phyloP scores from a whole-genome alignment of 2,888 invertebrate species.

The Papilio gigon region DNA sequence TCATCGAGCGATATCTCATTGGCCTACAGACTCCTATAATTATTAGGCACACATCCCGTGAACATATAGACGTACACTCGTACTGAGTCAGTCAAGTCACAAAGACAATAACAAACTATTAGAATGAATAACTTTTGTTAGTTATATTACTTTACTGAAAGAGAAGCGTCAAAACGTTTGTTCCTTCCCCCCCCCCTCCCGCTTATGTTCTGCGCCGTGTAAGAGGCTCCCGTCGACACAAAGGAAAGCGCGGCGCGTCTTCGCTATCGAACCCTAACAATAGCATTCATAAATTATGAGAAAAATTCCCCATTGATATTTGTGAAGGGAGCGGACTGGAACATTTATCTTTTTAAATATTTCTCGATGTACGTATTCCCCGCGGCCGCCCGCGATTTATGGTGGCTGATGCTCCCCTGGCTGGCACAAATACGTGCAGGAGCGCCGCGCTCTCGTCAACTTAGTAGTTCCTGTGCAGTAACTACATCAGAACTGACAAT shows the following conservation, averaged over 20 bases:
- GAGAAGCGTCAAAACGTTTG: not conserved
- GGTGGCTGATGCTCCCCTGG: not conserved
- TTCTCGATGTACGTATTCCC: constrained; percentile 10
- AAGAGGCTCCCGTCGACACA: not conserved
- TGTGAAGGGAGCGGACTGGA: constrained; percentile 10
- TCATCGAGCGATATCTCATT: no score
- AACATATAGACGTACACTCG: no score
- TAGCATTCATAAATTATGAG: constrained; percentile 15
- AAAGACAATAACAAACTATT: not conserved
- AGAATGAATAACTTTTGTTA: not conserved
- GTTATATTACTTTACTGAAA: not conserved
- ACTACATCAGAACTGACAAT: no score
- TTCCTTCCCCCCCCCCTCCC: not conserved
- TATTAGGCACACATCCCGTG: no score
- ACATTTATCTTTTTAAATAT: constrained; percentile 23
- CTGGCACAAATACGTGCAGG: not conserved
- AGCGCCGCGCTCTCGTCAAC: not conserved
- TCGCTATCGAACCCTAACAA: constrained; percentile 18
- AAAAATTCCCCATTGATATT: constrained; percentile 19
- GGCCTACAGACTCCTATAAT: no score
- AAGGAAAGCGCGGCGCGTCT: not conserved
- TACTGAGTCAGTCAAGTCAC: no score
- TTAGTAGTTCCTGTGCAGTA: no score
- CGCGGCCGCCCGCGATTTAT: not conserved
- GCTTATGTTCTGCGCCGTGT: constrained; percentile 1